Evolutionary conservation across 2,797 vertebrate species (phyloP).

Genomic region (Centropyge bicolor): DNA sequence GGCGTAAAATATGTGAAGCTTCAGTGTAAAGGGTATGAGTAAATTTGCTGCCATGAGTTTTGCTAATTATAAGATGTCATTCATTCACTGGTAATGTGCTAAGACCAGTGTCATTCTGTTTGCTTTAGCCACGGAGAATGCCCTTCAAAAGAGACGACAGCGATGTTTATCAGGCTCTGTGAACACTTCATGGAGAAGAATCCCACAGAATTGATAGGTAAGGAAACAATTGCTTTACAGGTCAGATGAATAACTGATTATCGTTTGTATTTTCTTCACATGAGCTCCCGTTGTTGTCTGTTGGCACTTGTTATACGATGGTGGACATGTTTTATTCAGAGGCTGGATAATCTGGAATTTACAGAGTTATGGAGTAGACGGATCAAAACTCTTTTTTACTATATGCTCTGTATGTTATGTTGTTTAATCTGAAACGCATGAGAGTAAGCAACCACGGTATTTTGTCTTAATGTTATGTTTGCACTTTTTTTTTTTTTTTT

Average conservation of each 20-base stretch:
- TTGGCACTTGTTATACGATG: neutral
- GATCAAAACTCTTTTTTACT: neutral
- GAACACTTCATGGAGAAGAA: slow-evolving; percentile 94
- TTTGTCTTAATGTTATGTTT: neutral
- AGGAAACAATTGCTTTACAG: slow-evolving; percentile 7
- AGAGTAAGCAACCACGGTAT: neutral
- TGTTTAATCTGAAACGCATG: neutral
- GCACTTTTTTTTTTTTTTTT: neutral
- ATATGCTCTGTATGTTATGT: neutral
- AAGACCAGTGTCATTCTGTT: neutral
- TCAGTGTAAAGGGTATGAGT: slow-evolving; percentile 95
- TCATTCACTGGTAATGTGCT: neutral
- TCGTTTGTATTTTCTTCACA: neutral
- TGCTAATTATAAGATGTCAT: neutral
- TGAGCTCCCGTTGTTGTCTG: neutral
- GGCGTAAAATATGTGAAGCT: slow-evolving; percentile 96
- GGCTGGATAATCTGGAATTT: neutral
- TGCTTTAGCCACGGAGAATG: slow-evolving; percentile 93
- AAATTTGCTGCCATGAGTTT: neutral
- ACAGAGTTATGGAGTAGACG: neutral
- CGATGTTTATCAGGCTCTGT: slow-evolving; percentile 92
- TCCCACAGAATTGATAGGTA: slow-evolving; percentile 95
- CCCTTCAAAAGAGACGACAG: slow-evolving; percentile 91
- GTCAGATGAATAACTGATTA: neutral
- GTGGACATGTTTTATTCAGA: neutral